Percentiles rank a stretch among this genome's conserved stretches.
These are phyloP conservation scores for Aromia moschata DNA, from an alignment of 2,888 invertebrate species.

Conservation along the genomic window DNA sequence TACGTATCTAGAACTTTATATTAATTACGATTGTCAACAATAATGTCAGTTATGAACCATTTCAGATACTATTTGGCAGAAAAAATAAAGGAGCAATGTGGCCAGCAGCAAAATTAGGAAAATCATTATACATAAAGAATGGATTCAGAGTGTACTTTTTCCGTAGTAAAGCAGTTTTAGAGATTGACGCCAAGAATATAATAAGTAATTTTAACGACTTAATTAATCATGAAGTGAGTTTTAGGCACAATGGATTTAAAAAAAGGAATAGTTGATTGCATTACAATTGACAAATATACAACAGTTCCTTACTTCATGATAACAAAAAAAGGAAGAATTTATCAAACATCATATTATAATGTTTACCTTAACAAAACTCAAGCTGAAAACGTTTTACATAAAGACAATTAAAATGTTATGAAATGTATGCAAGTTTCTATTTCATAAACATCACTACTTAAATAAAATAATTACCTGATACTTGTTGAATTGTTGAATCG, in stretches of 20 bases:
- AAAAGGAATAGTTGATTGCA: constrained; percentile 34
- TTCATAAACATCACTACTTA: too few species aligned
- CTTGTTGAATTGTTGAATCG: constrained; percentile 62
- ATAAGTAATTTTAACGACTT: constrained; percentile 34
- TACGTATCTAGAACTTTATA: neutral
- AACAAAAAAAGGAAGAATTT: constrained; percentile 17
- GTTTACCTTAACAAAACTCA: constrained; percentile 27
- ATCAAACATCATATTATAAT: constrained; percentile 28
- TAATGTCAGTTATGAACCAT: constrained; percentile 42
- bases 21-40: constrained; percentile 22
- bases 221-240: constrained; percentile 37
- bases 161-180: constrained; percentile 40
- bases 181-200: constrained; percentile 30
- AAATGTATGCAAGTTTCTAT: too few species aligned
- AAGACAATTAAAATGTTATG: too few species aligned
- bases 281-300: constrained; percentile 20
- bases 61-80: constrained; percentile 43
- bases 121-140: constrained; percentile 21
- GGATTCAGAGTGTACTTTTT: constrained; percentile 43
- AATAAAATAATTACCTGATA: constrained; percentile 62
- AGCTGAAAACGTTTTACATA: constrained; percentile 18
- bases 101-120: constrained; percentile 41
- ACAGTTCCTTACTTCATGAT: constrained; percentile 36
- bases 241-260: constrained; percentile 36
- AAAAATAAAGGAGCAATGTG: constrained; percentile 40